Conservation (phyloP, 2,888 invertebrate genomes). For the Fragum fragum region DNA sequence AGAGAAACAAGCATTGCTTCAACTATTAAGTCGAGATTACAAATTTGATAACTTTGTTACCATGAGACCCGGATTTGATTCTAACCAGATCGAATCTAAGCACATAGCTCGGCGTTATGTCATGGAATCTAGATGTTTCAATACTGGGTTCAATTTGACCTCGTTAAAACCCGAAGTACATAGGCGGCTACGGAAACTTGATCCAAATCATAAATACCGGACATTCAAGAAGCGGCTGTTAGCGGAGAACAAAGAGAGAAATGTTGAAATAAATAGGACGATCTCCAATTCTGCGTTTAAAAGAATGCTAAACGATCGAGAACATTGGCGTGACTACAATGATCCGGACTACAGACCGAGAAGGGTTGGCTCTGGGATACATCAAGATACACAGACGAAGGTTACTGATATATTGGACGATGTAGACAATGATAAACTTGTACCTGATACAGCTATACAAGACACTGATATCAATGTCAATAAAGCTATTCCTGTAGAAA, state of each 20-base stretch:
- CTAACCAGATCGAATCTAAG: constrained; percentile 57
- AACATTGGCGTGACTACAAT: constrained; percentile 65
- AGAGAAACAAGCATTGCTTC: constrained; percentile 66
- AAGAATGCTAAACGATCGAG: constrained; percentile 66
- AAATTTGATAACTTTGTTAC: constrained; percentile 70
- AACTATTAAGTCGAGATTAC: constrained; percentile 68
- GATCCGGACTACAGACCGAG: constrained; percentile 14
- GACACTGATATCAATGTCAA: neutral
- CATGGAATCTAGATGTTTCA: constrained; percentile 69
- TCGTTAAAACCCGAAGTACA: constrained; percentile 68
- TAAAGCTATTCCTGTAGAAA: neutral
- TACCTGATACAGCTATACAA: neutral
- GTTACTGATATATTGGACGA: neutral
- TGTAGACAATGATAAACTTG: neutral
- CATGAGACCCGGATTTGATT: constrained; percentile 68
- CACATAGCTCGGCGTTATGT: constrained; percentile 64
- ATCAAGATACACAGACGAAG: neutral
- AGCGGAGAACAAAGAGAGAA: constrained; percentile 57
- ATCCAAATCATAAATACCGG: constrained; percentile 64
- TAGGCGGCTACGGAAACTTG: constrained; percentile 66
- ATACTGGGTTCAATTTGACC: constrained; percentile 70
- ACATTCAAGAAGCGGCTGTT: constrained; percentile 63
- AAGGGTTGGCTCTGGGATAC: neutral
- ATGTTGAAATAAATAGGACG: constrained; percentile 67
- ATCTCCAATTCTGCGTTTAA: constrained; percentile 62